phyloP scores from a whole-genome alignment of 2,113 vertebrate species.

The Tiliqua scincoides region DNA sequence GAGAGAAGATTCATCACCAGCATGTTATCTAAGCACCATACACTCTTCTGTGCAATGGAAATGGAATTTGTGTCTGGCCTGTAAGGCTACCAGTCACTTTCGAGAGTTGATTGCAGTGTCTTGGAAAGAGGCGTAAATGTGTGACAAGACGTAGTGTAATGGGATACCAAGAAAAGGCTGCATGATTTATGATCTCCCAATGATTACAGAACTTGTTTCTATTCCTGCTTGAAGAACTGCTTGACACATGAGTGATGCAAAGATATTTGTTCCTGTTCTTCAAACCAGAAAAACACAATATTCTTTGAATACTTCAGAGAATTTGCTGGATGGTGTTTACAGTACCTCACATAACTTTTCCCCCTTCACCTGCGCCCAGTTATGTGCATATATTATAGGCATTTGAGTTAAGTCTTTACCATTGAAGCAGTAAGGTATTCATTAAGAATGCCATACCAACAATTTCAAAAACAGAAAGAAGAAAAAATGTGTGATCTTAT shows the following conservation, averaged over 20 bases:
- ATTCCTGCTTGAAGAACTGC: background rate
- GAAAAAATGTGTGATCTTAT: background rate
- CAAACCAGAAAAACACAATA: background rate
- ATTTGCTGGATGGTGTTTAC: background rate
- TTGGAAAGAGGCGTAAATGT: background rate
- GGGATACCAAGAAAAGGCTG: background rate
- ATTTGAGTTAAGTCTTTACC: background rate
- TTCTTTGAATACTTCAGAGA: background rate
- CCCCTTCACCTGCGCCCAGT: background rate
- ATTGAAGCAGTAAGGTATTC: background rate
- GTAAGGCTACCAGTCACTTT: background rate
- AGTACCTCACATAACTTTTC: background rate
- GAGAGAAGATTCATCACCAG: background rate
- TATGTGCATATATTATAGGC: background rate
- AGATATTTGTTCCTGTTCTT: background rate
- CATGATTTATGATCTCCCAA: constrained; percentile 14
- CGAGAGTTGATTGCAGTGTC: background rate
- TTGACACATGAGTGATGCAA: background rate
- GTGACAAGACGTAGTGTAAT: background rate
- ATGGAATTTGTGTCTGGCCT: background rate
- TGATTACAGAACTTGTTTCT: constrained; percentile 11
- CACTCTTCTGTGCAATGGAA: background rate
- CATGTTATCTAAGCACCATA: background rate
- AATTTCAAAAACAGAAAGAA: background rate
- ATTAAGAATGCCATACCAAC: background rate